Percentiles rank a stretch among this genome's conserved stretches.
These are phyloP conservation scores for Cephus runcator DNA, from an alignment of 2,888 invertebrate species.

Conservation along the genomic window DNA sequence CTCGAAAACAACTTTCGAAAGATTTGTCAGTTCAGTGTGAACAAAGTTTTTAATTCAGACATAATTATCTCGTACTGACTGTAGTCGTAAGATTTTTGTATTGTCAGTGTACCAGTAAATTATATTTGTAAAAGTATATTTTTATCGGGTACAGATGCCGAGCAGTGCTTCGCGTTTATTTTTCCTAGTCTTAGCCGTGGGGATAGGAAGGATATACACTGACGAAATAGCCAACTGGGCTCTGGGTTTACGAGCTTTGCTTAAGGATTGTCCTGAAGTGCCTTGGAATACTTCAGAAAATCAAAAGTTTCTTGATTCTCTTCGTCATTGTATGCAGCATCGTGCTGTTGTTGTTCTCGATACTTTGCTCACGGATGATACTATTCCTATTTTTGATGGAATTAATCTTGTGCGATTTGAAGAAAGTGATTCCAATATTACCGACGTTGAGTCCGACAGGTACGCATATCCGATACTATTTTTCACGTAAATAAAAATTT, in stretches of 20 bases:
- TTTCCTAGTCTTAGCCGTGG: conserved; percentile 27
- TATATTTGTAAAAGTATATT: not conserved
- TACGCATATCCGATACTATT: conserved; percentile 5
- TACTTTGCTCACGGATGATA: conserved; percentile 70
- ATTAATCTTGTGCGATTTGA: conserved; percentile 72
- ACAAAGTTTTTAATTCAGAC: not conserved
- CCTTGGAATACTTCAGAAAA: conserved; percentile 30
- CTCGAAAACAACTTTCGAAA: not conserved
- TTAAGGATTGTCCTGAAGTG: conserved; percentile 45
- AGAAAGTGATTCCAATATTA: conserved; percentile 38
- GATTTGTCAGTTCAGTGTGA: not conserved
- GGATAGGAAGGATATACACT: conserved; percentile 21
- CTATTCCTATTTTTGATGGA: conserved; percentile 74
- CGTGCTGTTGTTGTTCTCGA: conserved; percentile 70
- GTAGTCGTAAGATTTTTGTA: not conserved
- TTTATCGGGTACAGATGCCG: conserved; percentile 40
- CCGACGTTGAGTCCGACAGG: conserved; percentile 17
- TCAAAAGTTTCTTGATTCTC: conserved; percentile 41
- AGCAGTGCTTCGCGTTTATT: conserved; percentile 28
- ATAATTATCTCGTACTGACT: not conserved
- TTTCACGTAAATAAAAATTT: not conserved
- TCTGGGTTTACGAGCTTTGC: conserved; percentile 33
- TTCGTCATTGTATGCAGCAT: conserved; percentile 49
- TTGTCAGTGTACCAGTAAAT: not conserved
- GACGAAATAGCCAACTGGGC: conserved; percentile 45